Percentiles rank a stretch among this genome's conserved stretches.
These are phyloP conservation scores for Poeciliopsis turneri DNA, from an alignment of 2,797 vertebrate species.

Conservation along the genomic window DNA sequence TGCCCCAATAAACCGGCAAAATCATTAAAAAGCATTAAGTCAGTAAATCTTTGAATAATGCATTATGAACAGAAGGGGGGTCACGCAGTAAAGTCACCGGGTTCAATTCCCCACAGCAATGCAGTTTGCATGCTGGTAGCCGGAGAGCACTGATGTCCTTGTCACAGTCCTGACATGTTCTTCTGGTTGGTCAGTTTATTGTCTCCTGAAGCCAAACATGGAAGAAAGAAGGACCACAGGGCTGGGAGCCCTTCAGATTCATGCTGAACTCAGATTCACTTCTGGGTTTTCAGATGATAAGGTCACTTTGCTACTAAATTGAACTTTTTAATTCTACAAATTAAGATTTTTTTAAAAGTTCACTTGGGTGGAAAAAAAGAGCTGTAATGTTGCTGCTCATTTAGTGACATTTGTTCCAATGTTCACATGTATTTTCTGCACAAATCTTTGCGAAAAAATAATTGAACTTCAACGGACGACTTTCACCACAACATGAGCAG, in stretches of 20 bases:
- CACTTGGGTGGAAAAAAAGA: background rate
- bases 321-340: slow-evolving; percentile 31
- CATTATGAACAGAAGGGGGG: background rate
- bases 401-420: background rate
- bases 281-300: slow-evolving; percentile 28
- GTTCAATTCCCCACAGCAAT: slow-evolving; percentile 2
- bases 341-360: slow-evolving; percentile 5
- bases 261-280: slow-evolving; percentile 11
- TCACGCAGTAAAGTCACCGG: background rate
- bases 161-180: slow-evolving; percentile 7
- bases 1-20: background rate
- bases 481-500: slow-evolving; percentile 2
- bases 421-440: background rate
- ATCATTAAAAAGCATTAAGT: background rate
- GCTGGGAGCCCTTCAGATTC: background rate
- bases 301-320: slow-evolving; percentile 29
- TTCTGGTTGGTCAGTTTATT: slow-evolving; percentile 6
- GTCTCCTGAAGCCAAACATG: slow-evolving; percentile 7
- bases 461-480: background rate
- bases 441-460: background rate
- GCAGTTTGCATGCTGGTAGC: slow-evolving; percentile 11
- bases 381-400: slow-evolving; percentile 2
- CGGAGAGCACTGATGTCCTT: slow-evolving; percentile 24
- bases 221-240: background rate
- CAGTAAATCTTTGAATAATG: slow-evolving; percentile 7